Base-by-base conservation (phyloP, 1,140 invertebrate genomes). In the Tetragonula clypearis region DNA sequence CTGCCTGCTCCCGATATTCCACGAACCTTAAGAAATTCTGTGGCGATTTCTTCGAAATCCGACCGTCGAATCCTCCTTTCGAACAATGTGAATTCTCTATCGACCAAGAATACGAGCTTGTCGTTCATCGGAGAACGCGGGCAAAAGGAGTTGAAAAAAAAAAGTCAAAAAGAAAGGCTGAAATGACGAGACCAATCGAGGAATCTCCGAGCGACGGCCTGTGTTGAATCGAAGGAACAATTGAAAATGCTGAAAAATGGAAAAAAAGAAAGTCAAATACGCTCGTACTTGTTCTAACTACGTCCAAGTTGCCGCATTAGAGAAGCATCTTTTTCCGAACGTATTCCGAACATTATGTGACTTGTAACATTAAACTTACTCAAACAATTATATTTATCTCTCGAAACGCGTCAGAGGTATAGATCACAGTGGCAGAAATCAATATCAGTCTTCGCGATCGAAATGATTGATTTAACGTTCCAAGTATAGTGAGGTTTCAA, bases 181-280 rank as follows among this genome's bases (percentile, higher is more conserved):
- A 53, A 84, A 60, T 62, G 66, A 62, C 56, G 82, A 69, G 82
- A 55, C 17, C 76, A 21, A 84, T 62, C 41, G 55, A 79, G 82
- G 60, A 79, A 84, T 35, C 75, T 49, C 21, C 19, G 76, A 83
- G 73, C 73, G 35, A 53, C 55, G 30, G 65, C 53, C 66, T 77
- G 62, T 62, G 41, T 21, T 49, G 76, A 79, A 84, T 84, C 82
- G 66, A 56, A 60, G 56, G 41, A 72, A 84, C 79, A 79, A 84
- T 79, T 84, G 68, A 65, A 79, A 84, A 84, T n/a, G 75, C 55
- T 49, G 5, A 66, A 53, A 35, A 69, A 83, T 53, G 71, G 21
- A 66, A 53, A 35, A 30, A 69, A 83, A 60, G 71, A 21, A 76
- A 49, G 60, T 58, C 60, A 66, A 82, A 55, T 56, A 60, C 60